Evolutionary conservation across 1,140 invertebrate species (phyloP).

Genomic region (Bombus confusus): DNA sequence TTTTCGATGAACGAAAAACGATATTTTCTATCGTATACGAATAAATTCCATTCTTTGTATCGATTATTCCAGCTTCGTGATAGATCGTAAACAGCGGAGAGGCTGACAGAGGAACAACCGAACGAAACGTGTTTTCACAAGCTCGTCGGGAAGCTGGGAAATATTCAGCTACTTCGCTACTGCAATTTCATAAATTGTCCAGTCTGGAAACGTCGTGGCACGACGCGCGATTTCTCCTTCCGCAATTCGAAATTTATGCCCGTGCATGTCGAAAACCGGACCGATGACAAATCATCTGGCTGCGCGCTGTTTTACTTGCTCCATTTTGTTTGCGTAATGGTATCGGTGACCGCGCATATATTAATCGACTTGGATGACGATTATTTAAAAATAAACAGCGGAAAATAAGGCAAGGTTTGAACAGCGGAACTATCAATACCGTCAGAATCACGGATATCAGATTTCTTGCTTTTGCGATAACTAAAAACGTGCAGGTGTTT

Average conservation of each 20-base stretch:
- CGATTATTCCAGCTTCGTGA: slow-evolving; percentile 13
- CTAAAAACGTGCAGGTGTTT: neutral
- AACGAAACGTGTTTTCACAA: neutral
- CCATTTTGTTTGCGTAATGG: too few relatives aligned
- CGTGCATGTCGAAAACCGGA: neutral
- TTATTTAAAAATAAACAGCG: neutral
- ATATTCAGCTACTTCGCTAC: slow-evolving; percentile 14
- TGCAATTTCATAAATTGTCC: slow-evolving; percentile 1
- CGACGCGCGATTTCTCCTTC: neutral
- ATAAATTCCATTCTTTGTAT: neutral
- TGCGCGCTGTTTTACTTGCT: neutral
- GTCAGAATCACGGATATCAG: neutral
- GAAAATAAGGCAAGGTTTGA: neutral
- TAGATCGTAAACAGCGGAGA: slow-evolving; percentile 3
- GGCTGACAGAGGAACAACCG: too few relatives aligned
- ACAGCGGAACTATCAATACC: neutral
- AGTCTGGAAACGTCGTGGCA: neutral
- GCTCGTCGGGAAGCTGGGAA: slow-evolving; percentile 1
- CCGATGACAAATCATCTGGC: neutral
- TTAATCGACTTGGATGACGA: neutral
- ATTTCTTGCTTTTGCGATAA: neutral
- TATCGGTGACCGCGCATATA: neutral
- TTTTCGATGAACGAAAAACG: neutral
- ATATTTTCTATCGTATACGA: neutral
- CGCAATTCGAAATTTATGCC: neutral